Conservation (phyloP, 2,113 vertebrate species). For the Casuarius casuarius region DNA sequence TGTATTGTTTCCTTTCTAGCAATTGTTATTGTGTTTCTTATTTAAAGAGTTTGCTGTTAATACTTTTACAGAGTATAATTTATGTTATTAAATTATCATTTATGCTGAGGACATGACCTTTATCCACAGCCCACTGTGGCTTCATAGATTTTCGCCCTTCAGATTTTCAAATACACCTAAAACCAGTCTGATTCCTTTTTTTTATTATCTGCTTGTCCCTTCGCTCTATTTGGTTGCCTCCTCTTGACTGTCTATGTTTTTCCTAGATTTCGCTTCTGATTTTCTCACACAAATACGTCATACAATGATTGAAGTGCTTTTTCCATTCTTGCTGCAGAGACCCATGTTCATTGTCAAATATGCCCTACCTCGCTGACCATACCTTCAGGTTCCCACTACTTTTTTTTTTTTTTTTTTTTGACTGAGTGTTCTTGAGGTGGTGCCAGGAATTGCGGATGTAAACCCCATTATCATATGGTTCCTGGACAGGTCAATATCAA, state of each 20-base stretch:
- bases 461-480: not conserved
- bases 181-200: not conserved
- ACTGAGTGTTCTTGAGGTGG: not conserved
- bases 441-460: not conserved
- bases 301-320: not conserved
- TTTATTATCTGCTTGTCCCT: not conserved
- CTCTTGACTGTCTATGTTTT: not conserved
- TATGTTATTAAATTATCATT: not conserved
- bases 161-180: not conserved
- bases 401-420: not conserved
- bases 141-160: not conserved
- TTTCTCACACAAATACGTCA: not conserved
- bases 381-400: not conserved
- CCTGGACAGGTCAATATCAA: not conserved
- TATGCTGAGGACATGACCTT: not conserved
- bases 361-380: not conserved
- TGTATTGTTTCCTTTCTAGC: not conserved
- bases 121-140: not conserved
- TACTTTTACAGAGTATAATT: not conserved
- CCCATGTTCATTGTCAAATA: accelerated
- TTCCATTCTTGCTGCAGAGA: not conserved
- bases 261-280: not conserved
- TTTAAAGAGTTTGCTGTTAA: not conserved
- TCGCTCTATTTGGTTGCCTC: not conserved
- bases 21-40: not conserved